Evolutionary conservation across 2,888 invertebrate genomes (phyloP), one percentile per base, ranked within the genome.

Genomic region (Protodeltote pygarga): DNA sequence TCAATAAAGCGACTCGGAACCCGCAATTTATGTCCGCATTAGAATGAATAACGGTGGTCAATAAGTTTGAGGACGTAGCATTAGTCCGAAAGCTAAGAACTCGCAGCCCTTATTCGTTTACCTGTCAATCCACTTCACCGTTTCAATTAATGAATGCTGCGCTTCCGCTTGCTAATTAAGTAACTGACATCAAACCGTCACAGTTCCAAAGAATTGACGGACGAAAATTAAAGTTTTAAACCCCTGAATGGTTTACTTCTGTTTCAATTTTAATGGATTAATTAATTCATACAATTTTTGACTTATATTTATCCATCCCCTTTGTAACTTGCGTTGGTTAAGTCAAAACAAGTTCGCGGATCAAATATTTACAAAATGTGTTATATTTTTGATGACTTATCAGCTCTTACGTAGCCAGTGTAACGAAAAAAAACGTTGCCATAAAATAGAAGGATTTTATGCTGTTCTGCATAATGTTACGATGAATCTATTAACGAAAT

Each of bases 11-110:
- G 78, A 71, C 70, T 73, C 52, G 73, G 72, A 68, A 70, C 66
- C 71, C 75, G 70, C 81, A 85, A 88, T 88, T 88, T 81, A 87
- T 87, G 83, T 69, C 71, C 75, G 67, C 83, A 83, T 88, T 87
- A 87, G 84, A 83, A 79, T 85, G 85, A 88, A 62, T 81, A 79
- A 88, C 79, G 80, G 66, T 81, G 81, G 82, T 81, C 87, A 83
- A 83, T 87, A 80, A 82, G 73, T 73, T 75, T 61, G 61, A 60
- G 70, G 79, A 83, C 81, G 74, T 67, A 51, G 52, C 72, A 71
- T 75, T 79, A 75, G 74, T 74, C 73, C 64, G 57, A 63, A 64
- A 58, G 60, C 65, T 47, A 50, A 63, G 50, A 60, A 60, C 41
- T 27, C 41, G 33, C 29, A 29, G 53, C 40, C 44, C 53, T 65